Conservation (phyloP, 2,888 invertebrate genomes). For the Halocaridina rubra region DNA sequence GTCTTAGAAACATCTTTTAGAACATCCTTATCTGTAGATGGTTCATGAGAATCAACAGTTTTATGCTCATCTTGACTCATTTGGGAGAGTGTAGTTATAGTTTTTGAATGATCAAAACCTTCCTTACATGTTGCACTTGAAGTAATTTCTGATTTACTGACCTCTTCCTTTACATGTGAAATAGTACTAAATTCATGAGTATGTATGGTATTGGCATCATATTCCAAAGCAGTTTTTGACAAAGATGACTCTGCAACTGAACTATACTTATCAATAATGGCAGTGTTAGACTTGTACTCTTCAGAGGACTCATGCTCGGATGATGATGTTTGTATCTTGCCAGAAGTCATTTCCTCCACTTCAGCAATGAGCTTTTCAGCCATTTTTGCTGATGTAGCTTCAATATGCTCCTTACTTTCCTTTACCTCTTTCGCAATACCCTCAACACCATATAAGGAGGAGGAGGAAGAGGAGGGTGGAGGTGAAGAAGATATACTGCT, state of each 20-base stretch:
- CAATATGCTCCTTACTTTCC: slow-evolving; percentile 28
- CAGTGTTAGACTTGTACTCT: slow-evolving; percentile 63
- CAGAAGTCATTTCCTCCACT: slow-evolving; percentile 36
- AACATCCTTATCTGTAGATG: neutral
- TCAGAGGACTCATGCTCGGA: slow-evolving; percentile 58
- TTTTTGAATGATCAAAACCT: too few species aligned
- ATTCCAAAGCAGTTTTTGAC: slow-evolving; percentile 14
- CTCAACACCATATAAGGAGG: slow-evolving; percentile 40
- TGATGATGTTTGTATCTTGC: slow-evolving; percentile 43
- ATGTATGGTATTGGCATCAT: slow-evolving; percentile 17
- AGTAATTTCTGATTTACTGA: neutral
- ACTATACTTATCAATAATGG: slow-evolving; percentile 62
- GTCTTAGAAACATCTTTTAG: too few species aligned
- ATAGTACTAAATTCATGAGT: slow-evolving; percentile 21
- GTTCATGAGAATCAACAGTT: neutral
- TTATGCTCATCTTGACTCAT: neutral
- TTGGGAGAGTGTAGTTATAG: too few species aligned
- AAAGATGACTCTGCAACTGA: slow-evolving; percentile 27
- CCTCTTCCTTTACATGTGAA: neutral
- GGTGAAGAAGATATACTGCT: slow-evolving; percentile 5
- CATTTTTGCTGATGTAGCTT: slow-evolving; percentile 20
- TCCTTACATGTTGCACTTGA: too few species aligned
- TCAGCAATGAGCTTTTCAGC: slow-evolving; percentile 35
- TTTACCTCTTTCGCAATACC: slow-evolving; percentile 49
- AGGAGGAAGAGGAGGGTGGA: slow-evolving; percentile 43